phyloP scores from a whole-genome alignment of 2,888 invertebrate genomes.

The Cantharis flavilabris region DNA sequence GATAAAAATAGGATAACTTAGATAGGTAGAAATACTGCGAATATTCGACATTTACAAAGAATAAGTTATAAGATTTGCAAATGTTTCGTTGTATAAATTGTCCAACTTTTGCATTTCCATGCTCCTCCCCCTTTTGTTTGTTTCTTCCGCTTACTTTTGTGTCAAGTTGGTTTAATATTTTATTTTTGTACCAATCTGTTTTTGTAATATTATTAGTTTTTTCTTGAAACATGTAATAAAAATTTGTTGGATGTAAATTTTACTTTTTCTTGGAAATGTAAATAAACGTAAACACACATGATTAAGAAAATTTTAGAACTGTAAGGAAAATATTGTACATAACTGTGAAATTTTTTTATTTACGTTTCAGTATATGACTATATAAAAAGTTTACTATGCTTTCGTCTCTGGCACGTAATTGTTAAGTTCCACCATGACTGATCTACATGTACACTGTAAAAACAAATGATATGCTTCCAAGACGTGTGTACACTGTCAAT shows the following conservation, averaged over 20 bases:
- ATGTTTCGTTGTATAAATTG: slow-evolving; percentile 21
- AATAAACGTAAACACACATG: slow-evolving; percentile 29
- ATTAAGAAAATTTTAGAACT: slow-evolving; percentile 22
- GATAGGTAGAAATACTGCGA: slow-evolving; percentile 23
- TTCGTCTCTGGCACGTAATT: slow-evolving; percentile 34
- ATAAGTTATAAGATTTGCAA: slow-evolving; percentile 9
- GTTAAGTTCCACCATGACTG: slow-evolving; percentile 46
- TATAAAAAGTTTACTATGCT: slow-evolving; percentile 48
- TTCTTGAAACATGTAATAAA: slow-evolving; percentile 10
- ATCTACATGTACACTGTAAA: slow-evolving; percentile 52
- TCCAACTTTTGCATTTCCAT: slow-evolving; percentile 33
- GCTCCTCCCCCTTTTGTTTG: slow-evolving; percentile 9
- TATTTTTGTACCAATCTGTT: slow-evolving; percentile 23
- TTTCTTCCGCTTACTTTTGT: background rate
- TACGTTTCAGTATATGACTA: slow-evolving; percentile 46
- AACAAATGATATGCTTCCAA: slow-evolving; percentile 48
- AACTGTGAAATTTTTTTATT: slow-evolving; percentile 52
- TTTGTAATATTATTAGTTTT: background rate
- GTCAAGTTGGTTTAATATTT: slow-evolving; percentile 17
- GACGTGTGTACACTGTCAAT: slow-evolving; percentile 51
- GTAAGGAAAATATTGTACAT: slow-evolving; percentile 46
- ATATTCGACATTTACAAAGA: slow-evolving; percentile 18
- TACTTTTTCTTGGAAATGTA: slow-evolving; percentile 32
- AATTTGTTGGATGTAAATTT: slow-evolving; percentile 25
- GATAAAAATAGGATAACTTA: slow-evolving; percentile 13